phyloP scores from a whole-genome alignment of 2,888 invertebrate species.

The Blastobasis adustella region DNA sequence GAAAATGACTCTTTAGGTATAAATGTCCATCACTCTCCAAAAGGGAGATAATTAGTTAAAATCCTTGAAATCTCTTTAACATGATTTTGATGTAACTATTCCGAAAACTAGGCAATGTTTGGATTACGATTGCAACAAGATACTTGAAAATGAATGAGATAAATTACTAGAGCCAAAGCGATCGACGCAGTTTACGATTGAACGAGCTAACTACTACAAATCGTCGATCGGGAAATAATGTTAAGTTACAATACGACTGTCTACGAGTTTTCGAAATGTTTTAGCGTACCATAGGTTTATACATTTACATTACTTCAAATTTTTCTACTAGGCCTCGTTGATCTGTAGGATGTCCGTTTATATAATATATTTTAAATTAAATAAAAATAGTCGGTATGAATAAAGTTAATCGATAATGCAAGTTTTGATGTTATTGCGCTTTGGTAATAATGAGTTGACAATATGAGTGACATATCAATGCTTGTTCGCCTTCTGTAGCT shows the following conservation, averaged over 20 bases:
- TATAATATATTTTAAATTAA: conserved; percentile 7
- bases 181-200: conserved; percentile 3
- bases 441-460: conserved; percentile 15
- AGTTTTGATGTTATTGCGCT: conserved; percentile 25
- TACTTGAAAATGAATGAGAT: no score
- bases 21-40: no score
- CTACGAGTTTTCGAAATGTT: conserved; percentile 50
- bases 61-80: no score
- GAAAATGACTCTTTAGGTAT: no score
- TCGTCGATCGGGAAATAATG: conserved; percentile 29
- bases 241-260: conserved; percentile 29
- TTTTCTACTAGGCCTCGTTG: conserved; percentile 35
- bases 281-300: conserved; percentile 54
- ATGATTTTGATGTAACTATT: no score
- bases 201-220: background rate
- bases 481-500: conserved; percentile 5
- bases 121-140: no score
- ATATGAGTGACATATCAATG: conserved; percentile 22
- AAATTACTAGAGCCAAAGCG: conserved; percentile 5
- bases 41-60: no score
- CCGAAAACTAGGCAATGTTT: no score
- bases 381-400: background rate
- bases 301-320: conserved; percentile 42
- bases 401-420: no score
- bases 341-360: conserved; percentile 24